Conservation (phyloP, 30 jellyfish, hydroid and myxozoan genomes). For the Aurelia sp. region DNA sequence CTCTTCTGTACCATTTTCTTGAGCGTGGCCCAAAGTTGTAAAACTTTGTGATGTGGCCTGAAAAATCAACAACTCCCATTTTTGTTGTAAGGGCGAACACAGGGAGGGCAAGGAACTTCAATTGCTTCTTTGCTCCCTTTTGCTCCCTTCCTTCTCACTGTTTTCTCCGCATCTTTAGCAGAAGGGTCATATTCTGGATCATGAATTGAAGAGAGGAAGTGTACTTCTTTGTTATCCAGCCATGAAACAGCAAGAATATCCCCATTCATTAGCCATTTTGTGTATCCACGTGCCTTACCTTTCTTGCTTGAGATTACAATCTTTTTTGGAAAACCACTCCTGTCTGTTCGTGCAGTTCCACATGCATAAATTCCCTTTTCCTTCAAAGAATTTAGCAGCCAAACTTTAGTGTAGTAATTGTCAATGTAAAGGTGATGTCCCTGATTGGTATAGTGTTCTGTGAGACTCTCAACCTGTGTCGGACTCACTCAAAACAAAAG, state of each 20-base stretch:
- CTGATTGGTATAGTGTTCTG: neutral
- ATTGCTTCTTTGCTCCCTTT: too few relatives aligned
- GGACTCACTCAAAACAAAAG: conserved; percentile 6
- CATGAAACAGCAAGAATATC: conserved; percentile 13
- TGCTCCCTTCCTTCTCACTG: too few relatives aligned
- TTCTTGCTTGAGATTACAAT: neutral
- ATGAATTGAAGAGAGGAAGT: conserved; percentile 11
- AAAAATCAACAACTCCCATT: too few relatives aligned
- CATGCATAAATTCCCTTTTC: conserved; percentile 28
- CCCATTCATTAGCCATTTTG: conserved; percentile 13
- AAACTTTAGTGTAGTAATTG: conserved; percentile 39
- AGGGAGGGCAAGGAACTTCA: too few relatives aligned
- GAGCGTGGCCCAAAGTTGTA: too few relatives aligned
- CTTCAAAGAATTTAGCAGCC: conserved; percentile 20
- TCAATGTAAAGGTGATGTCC: conserved; percentile 37
- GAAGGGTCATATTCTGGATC: neutral
- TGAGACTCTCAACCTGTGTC: conserved; percentile 7
- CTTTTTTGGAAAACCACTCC: conserved; percentile 14
- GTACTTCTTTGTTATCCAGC: conserved; percentile 11
- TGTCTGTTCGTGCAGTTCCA: conserved; percentile 36
- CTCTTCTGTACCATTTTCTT: neutral
- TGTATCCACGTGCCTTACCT: conserved; percentile 4
- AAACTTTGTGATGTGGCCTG: too few relatives aligned
- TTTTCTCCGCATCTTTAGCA: too few relatives aligned
- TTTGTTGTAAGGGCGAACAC: too few relatives aligned